Base-by-base conservation (phyloP, 2,888 invertebrate genomes). In the Lomographa bimaculata region DNA sequence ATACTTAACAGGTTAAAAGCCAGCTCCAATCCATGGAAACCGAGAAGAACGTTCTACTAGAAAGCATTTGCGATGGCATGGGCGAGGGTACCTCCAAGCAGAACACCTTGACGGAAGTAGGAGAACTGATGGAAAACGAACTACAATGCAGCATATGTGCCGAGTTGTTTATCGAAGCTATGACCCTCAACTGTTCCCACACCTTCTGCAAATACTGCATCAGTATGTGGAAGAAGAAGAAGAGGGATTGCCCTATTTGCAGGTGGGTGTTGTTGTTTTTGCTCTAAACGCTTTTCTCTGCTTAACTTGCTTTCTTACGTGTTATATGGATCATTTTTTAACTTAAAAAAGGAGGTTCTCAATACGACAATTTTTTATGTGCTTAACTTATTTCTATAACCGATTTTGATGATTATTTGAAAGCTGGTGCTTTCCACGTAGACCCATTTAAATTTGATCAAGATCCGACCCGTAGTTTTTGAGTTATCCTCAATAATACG, bases 181-280 rank as follows among this genome's bases (percentile, higher is more conserved):
- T 91, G 2, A 93, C 93, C 0, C 77, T 95, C 6, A 92, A 91
- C 66, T 96, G 96, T 69, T 92, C 92, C 0, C 96, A 96, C 60
- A 93, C 94, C 0, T 95, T 94, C 65, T 96, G 96, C 66, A 89
- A 90, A 44, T 87, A 91, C 57, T 95, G 96, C 60, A 94, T 95
- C 41, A 76, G 80, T 0, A 79, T 84, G 55, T 96, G 96, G 95
- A 91, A 90, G 60, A 91, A 90, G 52, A 93, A 92, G 60, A 92
- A 92, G 60, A 91, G 79, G 8, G 91, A 92, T 9, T 96, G 96
- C 63, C 95, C 95, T 0, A 92, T 93, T 39, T 96, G 96, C 74
- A 79, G 89, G 89, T 85, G 36, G n/a, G n/a, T n/a, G n/a, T n/a
- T n/a, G n/a, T n/a, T n/a, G n/a, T n/a, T n/a, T n/a, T n/a, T n/a